These are phyloP conservation scores for Drosophila kuntzei DNA, from an alignment of 2,888 invertebrate genomes.

Conservation along the genomic window DNA sequence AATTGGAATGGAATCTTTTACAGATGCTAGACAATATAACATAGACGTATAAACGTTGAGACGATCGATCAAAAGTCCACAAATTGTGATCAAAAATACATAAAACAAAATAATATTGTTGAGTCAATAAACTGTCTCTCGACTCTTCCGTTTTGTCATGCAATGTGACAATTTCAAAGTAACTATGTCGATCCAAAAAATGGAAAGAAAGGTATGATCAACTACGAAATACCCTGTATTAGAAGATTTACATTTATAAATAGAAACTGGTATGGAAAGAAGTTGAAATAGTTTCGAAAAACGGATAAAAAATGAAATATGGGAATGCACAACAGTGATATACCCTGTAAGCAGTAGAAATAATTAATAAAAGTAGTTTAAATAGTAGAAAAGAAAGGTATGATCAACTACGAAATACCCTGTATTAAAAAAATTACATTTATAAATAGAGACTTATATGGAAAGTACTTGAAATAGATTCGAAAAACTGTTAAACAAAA, in stretches of 20 bases:
- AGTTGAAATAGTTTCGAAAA: not conserved
- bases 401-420: slow-evolving; percentile 11
- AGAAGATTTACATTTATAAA: not conserved
- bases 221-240: slow-evolving; percentile 11
- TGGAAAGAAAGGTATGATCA: not conserved
- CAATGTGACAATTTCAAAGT: slow-evolving; percentile 46
- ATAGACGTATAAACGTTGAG: not conserved
- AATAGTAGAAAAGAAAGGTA: not conserved
- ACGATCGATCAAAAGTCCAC: slow-evolving; percentile 48
- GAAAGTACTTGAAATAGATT: not conserved
- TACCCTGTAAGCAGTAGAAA: no score
- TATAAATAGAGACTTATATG: not conserved
- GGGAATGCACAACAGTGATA: not conserved
- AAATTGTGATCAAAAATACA: slow-evolving; percentile 59
- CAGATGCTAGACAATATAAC: slow-evolving; percentile 1
- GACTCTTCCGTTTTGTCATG: slow-evolving; percentile 49
- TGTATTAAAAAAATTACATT: not conserved
- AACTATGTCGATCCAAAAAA: slow-evolving; percentile 11
- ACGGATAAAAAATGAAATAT: not conserved
- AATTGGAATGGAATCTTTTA: not conserved
- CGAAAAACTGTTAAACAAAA: not conserved
- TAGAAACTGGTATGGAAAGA: not conserved
- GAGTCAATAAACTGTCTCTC: slow-evolving; percentile 64
- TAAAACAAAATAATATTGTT: slow-evolving; percentile 56
- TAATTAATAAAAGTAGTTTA: no score